Evolutionary conservation across 2,888 invertebrate species (phyloP).

Genomic region (Andrena fulva): DNA sequence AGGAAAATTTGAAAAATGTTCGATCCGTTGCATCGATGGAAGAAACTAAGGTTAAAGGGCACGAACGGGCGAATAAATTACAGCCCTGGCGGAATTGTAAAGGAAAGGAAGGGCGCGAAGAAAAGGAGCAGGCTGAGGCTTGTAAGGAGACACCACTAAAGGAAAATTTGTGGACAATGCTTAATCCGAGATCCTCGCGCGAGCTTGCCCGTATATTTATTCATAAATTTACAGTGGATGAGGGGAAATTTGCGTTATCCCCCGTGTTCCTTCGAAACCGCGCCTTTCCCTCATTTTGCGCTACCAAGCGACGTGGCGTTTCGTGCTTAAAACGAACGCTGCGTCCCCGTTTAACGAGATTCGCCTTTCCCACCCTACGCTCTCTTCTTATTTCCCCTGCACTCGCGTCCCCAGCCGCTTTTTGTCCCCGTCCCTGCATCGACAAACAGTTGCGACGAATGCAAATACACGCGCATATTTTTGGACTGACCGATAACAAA

Average conservation of each 20-base stretch:
- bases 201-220: constrained; percentile 37
- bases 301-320: constrained; percentile 22
- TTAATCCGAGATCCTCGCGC: constrained; percentile 23
- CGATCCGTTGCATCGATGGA: background rate
- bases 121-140: background rate
- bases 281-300: constrained; percentile 25
- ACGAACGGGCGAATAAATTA: background rate
- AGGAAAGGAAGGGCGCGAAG: background rate
- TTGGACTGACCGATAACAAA: constrained; percentile 13
- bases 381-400: constrained; percentile 17
- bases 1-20: constrained; percentile 34
- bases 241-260: constrained; percentile 38
- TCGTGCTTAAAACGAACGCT: constrained; percentile 46
- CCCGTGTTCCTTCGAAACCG: constrained; percentile 16
- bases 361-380: constrained; percentile 21
- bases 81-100: background rate
- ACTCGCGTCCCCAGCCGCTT: constrained; percentile 4
- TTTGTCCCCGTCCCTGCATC: constrained; percentile 18
- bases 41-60: background rate
- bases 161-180: constrained; percentile 21
- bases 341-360: constrained; percentile 50
- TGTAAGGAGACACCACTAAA: background rate
- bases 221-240: constrained; percentile 35
- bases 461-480: constrained; percentile 25
- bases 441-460: constrained; percentile 33